Conservation (phyloP, 1,140 invertebrate species). For the Zaprionus davidi region DNA sequence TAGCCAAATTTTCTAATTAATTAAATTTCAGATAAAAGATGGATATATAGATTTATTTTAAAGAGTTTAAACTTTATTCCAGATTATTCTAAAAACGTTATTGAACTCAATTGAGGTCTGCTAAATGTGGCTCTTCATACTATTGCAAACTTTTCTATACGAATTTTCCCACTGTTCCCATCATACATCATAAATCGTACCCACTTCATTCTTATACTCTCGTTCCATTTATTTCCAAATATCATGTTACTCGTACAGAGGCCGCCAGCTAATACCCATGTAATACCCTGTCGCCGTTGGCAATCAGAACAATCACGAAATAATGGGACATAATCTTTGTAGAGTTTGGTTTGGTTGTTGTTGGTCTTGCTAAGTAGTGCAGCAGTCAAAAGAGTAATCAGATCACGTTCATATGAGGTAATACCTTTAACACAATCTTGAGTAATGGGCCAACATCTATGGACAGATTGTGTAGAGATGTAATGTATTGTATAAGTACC, state of each 20-base stretch:
- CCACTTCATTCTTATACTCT: neutral
- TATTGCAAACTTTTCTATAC: neutral
- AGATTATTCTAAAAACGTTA: neutral
- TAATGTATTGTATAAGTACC: neutral
- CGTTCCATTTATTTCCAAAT: too few species aligned
- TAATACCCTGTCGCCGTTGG: slow-evolving; percentile 25
- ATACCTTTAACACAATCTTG: slow-evolving; percentile 52
- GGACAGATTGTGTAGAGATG: slow-evolving; percentile 2
- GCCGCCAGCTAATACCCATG: slow-evolving; percentile 12
- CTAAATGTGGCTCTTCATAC: neutral
- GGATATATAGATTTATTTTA: too few species aligned
- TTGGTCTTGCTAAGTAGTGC: slow-evolving; percentile 19
- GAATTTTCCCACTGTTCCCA: neutral
- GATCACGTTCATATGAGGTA: slow-evolving; percentile 37
- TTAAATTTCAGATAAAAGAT: too few species aligned
- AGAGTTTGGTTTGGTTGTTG: slow-evolving; percentile 3
- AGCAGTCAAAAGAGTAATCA: slow-evolving; percentile 11
- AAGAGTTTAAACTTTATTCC: too few species aligned
- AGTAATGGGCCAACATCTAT: slow-evolving; percentile 24
- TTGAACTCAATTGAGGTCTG: too few species aligned
- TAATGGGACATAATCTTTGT: slow-evolving; percentile 32
- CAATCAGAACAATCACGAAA: slow-evolving; percentile 25
- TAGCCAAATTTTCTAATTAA: too few species aligned
- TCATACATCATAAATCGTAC: neutral
- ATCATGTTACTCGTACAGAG: neutral